Conservation (phyloP, 2,888 invertebrate genomes). For the Chrysolina haemoptera region DNA sequence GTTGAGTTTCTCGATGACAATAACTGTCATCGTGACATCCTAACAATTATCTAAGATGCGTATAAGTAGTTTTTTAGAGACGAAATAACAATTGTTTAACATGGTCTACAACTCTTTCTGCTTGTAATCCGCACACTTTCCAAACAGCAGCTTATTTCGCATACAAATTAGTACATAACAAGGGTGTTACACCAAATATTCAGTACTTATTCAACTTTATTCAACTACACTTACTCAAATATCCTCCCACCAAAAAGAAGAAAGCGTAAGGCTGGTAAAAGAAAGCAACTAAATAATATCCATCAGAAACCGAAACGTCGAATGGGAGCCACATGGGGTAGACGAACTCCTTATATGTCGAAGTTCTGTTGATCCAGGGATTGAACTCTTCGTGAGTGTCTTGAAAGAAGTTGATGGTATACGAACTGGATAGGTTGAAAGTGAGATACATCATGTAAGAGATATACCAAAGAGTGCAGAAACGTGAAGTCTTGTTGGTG, state of each 20-base stretch:
- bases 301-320: constrained; percentile 44
- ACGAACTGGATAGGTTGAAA: constrained; percentile 6
- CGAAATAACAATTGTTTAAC: no score
- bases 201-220: no score
- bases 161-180: no score
- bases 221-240: constrained; percentile 33
- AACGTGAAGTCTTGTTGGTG: background rate
- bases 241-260: constrained; percentile 33
- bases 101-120: no score
- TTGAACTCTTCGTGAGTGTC: constrained; percentile 38
- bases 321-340: constrained; percentile 45
- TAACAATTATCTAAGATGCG: no score
- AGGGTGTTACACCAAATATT: no score
- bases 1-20: no score
- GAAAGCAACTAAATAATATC: constrained; percentile 40
- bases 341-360: constrained; percentile 39
- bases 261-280: constrained; percentile 39
- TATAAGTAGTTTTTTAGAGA: no score
- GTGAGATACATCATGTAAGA: constrained; percentile 5
- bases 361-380: constrained; percentile 33
- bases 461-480: background rate
- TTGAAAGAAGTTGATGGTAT: constrained; percentile 22
- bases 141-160: no score
- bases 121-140: no score
- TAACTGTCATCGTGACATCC: no score